Percentiles rank a stretch among this genome's conserved stretches.
phyloP scores from a whole-genome alignment of 2,797 vertebrate genomes.

The Falco cherrug region DNA sequence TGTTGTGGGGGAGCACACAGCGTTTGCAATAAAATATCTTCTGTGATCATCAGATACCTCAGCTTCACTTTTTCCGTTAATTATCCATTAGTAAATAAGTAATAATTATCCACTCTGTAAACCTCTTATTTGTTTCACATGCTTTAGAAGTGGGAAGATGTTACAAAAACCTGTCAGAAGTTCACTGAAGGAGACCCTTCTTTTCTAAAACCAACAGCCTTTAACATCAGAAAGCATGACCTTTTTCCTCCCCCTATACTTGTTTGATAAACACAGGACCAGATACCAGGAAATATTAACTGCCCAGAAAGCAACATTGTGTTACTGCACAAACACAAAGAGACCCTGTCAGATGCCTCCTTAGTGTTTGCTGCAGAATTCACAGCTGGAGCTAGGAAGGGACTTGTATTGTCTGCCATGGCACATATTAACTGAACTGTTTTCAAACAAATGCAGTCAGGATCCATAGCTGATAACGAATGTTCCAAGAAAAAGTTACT shows the following conservation, averaged over 20 bases:
- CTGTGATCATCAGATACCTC: not conserved
- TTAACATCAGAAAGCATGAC: not conserved
- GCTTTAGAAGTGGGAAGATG: not conserved
- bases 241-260: not conserved
- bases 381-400: not conserved
- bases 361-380: not conserved
- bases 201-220: not conserved
- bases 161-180: not conserved
- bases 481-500: not conserved
- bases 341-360: not conserved
- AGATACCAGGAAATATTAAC: not conserved
- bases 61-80: constrained; percentile 7
- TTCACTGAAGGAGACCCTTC: not conserved
- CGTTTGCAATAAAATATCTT: not conserved
- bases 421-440: too few species aligned
- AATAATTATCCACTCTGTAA: not conserved
- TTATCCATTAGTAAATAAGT: not conserved
- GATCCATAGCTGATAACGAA: not conserved
- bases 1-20: not conserved
- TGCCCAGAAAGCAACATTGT: constrained; percentile 4
- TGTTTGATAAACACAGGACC: not conserved
- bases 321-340: not conserved
- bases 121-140: not conserved
- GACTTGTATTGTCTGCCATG: not conserved
- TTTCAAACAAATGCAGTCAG: not conserved